Percentiles rank a stretch among this genome's conserved stretches.
Conservation (phyloP, 2,888 invertebrate genomes). For the Tachina grossa region DNA sequence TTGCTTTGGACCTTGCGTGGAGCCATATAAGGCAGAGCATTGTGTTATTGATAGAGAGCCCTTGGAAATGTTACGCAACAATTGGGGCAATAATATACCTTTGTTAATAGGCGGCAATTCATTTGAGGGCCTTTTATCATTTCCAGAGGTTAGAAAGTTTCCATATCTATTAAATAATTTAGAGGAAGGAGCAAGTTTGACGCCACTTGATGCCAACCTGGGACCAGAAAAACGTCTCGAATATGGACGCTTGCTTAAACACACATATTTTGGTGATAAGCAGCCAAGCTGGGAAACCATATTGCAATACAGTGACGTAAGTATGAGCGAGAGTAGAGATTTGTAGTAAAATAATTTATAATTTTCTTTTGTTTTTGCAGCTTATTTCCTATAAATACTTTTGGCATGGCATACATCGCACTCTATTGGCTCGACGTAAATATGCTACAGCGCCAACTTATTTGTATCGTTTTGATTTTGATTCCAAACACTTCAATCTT, state of each 20-base stretch:
- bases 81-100: slow-evolving; percentile 81
- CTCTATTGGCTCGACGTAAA: slow-evolving; percentile 78
- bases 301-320: slow-evolving; percentile 81
- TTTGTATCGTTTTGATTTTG: slow-evolving; percentile 82
- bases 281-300: slow-evolving; percentile 80
- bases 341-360: neutral
- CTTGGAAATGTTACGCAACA: slow-evolving; percentile 79
- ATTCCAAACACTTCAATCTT: slow-evolving; percentile 82
- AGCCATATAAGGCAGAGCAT: slow-evolving; percentile 79
- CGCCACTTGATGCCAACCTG: slow-evolving; percentile 79
- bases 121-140: slow-evolving; percentile 80
- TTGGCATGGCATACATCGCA: slow-evolving; percentile 82
- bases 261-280: slow-evolving; percentile 83
- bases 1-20: slow-evolving; percentile 80
- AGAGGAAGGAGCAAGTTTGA: slow-evolving; percentile 79
- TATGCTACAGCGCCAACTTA: slow-evolving; percentile 79
- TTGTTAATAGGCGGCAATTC: slow-evolving; percentile 81
- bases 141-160: slow-evolving; percentile 79
- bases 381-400: slow-evolving; percentile 81
- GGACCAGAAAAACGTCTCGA: slow-evolving; percentile 76
- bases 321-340: slow-evolving; percentile 51
- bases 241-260: slow-evolving; percentile 81
- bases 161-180: slow-evolving; percentile 77
- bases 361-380: slow-evolving; percentile 71
- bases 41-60: slow-evolving; percentile 80